Base-by-base conservation (phyloP, 2,888 invertebrate species). In the Drosophila merina region DNA sequence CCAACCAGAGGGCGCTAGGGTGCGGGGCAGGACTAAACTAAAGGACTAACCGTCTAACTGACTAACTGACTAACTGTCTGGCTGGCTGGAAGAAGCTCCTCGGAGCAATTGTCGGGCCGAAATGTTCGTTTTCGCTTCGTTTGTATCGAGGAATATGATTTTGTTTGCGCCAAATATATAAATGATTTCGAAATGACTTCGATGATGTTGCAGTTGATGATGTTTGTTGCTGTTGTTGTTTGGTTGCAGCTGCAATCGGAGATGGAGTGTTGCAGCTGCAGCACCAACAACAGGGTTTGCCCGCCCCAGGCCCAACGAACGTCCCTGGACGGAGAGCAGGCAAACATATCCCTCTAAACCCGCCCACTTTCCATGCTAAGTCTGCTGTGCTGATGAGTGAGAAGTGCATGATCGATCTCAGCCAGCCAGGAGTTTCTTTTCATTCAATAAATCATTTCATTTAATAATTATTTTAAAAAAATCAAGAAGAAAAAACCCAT, bases 321-420 rank as follows among this genome's bases (percentile, higher is more conserved):
- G n/a, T 48, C 38, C n/a, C 55, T 42, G 63, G 62, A 47, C 57
- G 44, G 55, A 59, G 75, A 75, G 78, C 71, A 77, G 78, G 81
- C 88, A 88, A 89, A 82, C 80, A 76, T 79, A 88, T 82, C 88
- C 89, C 90, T 88, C 86, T 86, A 67, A 88, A 83, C 90, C 89
- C 88, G 81, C 90, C 90, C 90, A 87, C 86, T 87, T 88, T 81
- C 89, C 90, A 89, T 81, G 79, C 77, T 82, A 76, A 64, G 74
- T 79, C 75, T 72, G 63, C 20, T 56, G 47, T 64, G 62, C 70
- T 83, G 66, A 77, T 72, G 77, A 60, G 74, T 79, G 63, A 64
- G 63, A 70, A 59, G 71, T 81, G 79, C 74, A 55, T 64, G 63
- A 64, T 64, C 63, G 52, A 63, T 63, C 52, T 47, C 63, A 67